These are phyloP conservation scores for Urophycis tenuis DNA, from an alignment of 2,797 vertebrate species.

Conservation along the genomic window DNA sequence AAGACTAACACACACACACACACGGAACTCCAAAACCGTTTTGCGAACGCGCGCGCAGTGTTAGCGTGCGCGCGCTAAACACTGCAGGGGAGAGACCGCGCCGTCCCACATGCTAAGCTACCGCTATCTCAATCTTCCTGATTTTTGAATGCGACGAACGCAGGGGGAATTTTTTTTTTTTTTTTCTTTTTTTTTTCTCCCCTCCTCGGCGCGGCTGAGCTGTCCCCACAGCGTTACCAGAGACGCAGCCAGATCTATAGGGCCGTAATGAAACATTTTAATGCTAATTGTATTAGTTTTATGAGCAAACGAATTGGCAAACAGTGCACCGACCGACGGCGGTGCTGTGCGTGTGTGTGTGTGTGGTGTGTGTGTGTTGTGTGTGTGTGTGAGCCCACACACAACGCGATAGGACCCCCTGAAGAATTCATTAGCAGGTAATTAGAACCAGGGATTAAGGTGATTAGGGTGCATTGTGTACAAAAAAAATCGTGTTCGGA, in stretches of 20 bases:
- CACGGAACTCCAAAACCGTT: slow-evolving; percentile 6
- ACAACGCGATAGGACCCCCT: slow-evolving; percentile 98
- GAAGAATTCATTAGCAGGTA: slow-evolving; percentile 99
- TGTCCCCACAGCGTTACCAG: slow-evolving; percentile 39
- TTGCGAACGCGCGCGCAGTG: slow-evolving; percentile 37
- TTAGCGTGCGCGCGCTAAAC: too few species aligned
- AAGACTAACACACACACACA: slow-evolving; percentile 11
- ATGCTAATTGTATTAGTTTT: slow-evolving; percentile 99
- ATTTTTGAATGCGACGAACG: neutral
- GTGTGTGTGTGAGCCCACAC: slow-evolving; percentile 79
- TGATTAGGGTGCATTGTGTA: slow-evolving; percentile 91
- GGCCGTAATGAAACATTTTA: slow-evolving; percentile 96
- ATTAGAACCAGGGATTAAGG: slow-evolving; percentile 99
- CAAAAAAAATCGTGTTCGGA: slow-evolving; percentile 11
- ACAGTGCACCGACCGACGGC: slow-evolving; percentile 96
- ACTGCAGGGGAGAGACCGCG: slow-evolving; percentile 29
- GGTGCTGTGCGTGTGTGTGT: too few species aligned
- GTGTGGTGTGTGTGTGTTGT: too few species aligned
- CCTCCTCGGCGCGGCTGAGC: slow-evolving; percentile 28
- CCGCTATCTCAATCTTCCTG: neutral
- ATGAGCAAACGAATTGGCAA: slow-evolving; percentile 98
- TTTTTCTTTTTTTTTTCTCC: neutral
- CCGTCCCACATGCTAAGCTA: neutral
- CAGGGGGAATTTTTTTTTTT: slow-evolving; percentile 25
- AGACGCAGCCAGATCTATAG: slow-evolving; percentile 60